phyloP scores from a whole-genome alignment of 2,797 vertebrate genomes.

The Australoheros facetus region DNA sequence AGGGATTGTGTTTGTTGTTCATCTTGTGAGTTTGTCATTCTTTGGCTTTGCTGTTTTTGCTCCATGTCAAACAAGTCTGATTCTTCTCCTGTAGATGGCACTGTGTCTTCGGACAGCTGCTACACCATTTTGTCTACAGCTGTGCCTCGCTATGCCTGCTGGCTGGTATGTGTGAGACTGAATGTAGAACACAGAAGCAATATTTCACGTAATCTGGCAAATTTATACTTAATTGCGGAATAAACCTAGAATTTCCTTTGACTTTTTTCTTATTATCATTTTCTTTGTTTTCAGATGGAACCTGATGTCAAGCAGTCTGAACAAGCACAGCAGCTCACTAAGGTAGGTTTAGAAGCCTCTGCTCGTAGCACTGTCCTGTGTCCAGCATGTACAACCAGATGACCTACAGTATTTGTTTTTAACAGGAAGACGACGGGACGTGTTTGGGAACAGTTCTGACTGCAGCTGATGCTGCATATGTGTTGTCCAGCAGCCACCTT shows the following conservation, averaged over 20 bases:
- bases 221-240: neutral
- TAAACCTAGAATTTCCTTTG: neutral
- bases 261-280: neutral
- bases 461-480: constrained; percentile 83
- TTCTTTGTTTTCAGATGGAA: constrained; percentile 83
- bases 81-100: constrained; percentile 88
- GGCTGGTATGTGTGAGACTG: constrained; percentile 85
- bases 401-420: constrained; percentile 9
- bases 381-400: neutral
- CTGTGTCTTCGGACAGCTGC: constrained; percentile 87
- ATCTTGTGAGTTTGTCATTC: constrained; percentile 21
- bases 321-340: constrained; percentile 83
- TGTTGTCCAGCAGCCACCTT: constrained; percentile 84
- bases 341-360: constrained; percentile 68
- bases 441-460: constrained; percentile 88
- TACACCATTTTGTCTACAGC: constrained; percentile 88
- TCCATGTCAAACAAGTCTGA: neutral
- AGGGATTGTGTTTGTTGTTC: constrained; percentile 14
- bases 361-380: neutral
- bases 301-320: constrained; percentile 91
- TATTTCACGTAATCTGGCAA: neutral
- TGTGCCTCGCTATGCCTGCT: constrained; percentile 89
- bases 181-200: neutral
- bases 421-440: constrained; percentile 83
- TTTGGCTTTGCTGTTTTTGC: constrained; percentile 20